phyloP scores from a whole-genome alignment of 2,113 vertebrate genomes.

The Urocolius indicus region DNA sequence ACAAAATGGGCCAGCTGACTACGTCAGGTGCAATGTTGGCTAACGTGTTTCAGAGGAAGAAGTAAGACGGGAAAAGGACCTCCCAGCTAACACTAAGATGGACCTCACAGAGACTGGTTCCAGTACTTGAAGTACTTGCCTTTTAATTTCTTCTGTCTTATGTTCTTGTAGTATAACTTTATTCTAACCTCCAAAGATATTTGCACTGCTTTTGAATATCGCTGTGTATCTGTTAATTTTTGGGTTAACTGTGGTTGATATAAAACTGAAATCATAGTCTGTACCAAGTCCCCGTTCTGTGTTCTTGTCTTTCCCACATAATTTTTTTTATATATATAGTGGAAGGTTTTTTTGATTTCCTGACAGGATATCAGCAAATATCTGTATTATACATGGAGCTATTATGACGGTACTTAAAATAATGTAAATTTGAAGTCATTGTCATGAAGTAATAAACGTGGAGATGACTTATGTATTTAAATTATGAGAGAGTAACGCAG shows the following conservation, averaged over 20 bases:
- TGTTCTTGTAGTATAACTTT: conserved; percentile 87
- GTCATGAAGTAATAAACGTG: conserved; percentile 96
- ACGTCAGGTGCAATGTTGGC: conserved; percentile 98
- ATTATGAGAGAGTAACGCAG: conserved; percentile 80
- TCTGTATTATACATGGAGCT: conserved; percentile 93
- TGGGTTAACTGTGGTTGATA: conserved; percentile 84
- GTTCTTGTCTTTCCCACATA: conserved; percentile 86
- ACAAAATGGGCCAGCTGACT: conserved; percentile 99
- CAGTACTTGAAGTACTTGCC: conserved; percentile 95
- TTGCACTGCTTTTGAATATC: conserved; percentile 93
- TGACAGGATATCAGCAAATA: conserved; percentile 85
- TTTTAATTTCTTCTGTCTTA: conserved; percentile 87
- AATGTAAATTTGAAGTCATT: conserved; percentile 97
- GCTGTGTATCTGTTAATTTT: conserved; percentile 82
- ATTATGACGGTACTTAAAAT: conserved; percentile 88
- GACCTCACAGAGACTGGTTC: conserved; percentile 78
- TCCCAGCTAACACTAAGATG: conserved; percentile 77
- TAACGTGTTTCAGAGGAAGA: conserved; percentile 99
- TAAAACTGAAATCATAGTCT: conserved; percentile 81
- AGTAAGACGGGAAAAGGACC: conserved; percentile 74
- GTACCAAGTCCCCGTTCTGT: conserved; percentile 84
- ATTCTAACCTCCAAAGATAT: conserved; percentile 96
- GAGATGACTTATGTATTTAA: conserved; percentile 92
- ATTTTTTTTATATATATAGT: conserved; percentile 84
- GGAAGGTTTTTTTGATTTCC: conserved; percentile 76